Evolutionary conservation across 2,888 invertebrate species (phyloP).

Genomic region (Quadriops clusia): DNA sequence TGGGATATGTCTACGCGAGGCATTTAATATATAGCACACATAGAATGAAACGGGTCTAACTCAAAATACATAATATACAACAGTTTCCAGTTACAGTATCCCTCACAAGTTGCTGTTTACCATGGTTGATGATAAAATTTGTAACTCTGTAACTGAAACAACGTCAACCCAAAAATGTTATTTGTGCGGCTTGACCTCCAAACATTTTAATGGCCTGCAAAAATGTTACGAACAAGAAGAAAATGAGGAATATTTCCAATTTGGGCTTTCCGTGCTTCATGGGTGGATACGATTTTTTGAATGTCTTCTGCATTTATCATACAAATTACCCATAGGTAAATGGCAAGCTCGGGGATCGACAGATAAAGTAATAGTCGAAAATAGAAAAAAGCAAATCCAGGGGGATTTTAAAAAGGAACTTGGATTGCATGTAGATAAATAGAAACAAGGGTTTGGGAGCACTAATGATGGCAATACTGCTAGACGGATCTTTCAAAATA

Average conservation of each 20-base stretch:
- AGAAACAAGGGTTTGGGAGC: slow-evolving; percentile 18
- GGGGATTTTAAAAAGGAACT: slow-evolving; percentile 13
- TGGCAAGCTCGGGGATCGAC: slow-evolving; percentile 23
- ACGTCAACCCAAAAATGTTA: slow-evolving; percentile 16
- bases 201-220: slow-evolving; percentile 17
- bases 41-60: no score
- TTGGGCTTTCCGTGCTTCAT: slow-evolving; percentile 23
- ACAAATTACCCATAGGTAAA: slow-evolving; percentile 22
- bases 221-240: slow-evolving; percentile 9
- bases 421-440: slow-evolving; percentile 18
- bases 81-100: no score
- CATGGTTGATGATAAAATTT: slow-evolving; percentile 23
- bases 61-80: no score
- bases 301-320: slow-evolving; percentile 23
- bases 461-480: slow-evolving; percentile 21
- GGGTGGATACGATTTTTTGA: slow-evolving; percentile 26
- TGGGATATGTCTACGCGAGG: no score
- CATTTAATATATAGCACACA: no score
- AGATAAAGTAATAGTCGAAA: slow-evolving; percentile 10
- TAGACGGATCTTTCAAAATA: slow-evolving; percentile 20
- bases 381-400: slow-evolving; percentile 12
- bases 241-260: slow-evolving; percentile 13
- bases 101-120: no score
- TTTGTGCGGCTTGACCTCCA: slow-evolving; percentile 16
- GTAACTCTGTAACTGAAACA: slow-evolving; percentile 16